Evolutionary conservation across 2,888 invertebrate genomes (phyloP).

Genomic region (Clanis bilineata): DNA sequence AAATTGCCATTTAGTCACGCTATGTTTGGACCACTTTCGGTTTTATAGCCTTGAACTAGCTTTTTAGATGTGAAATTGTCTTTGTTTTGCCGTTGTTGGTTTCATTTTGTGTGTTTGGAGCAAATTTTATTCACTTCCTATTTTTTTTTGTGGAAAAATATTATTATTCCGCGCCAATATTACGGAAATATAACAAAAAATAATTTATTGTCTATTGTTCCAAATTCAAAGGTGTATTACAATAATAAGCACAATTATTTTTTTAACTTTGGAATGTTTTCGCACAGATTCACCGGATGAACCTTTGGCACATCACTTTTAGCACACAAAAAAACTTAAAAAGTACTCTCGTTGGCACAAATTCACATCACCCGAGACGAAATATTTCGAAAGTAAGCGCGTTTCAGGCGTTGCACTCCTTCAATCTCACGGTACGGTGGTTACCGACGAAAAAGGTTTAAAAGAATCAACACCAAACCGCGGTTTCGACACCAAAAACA

Average conservation of each 20-base stretch:
- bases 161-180: neutral
- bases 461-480: constrained; percentile 49
- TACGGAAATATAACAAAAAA: neutral
- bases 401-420: constrained; percentile 34
- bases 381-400: constrained; percentile 46
- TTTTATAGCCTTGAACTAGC: constrained; percentile 11
- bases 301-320: constrained; percentile 52
- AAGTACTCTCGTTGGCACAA: constrained; percentile 48
- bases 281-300: constrained; percentile 13
- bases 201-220: neutral
- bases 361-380: constrained; percentile 30
- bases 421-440: constrained; percentile 42
- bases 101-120: neutral
- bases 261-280: constrained; percentile 20
- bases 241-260: neutral
- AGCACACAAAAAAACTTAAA: constrained; percentile 40
- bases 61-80: constrained; percentile 18
- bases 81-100: constrained; percentile 1
- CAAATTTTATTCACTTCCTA: constrained; percentile 17
- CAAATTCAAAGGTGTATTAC: neutral
- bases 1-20: constrained; percentile 50
- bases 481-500: constrained; percentile 69
- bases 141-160: neutral
- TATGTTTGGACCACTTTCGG: constrained; percentile 11
- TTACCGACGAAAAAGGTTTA: constrained; percentile 33